These are phyloP conservation scores for Phaetusa simplex DNA, from an alignment of 2,113 vertebrate genomes.

Conservation along the genomic window DNA sequence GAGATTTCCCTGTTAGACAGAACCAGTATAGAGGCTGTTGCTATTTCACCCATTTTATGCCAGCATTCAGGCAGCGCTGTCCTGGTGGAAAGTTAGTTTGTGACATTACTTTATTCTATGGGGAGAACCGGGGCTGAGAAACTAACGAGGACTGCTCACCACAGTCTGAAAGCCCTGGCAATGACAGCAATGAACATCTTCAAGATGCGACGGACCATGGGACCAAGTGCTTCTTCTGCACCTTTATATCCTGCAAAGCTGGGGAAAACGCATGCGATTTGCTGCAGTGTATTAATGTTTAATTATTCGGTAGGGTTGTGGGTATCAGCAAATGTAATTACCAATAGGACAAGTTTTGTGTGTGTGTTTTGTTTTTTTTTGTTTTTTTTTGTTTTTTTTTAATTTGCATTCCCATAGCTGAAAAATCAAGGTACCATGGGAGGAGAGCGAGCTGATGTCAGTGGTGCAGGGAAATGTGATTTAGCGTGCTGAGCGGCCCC, in stretches of 20 bases:
- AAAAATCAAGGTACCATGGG: background rate
- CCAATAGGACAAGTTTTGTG: background rate
- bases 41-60: background rate
- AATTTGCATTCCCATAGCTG: background rate
- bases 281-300: background rate
- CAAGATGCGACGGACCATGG: rapidly evolving
- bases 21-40: background rate
- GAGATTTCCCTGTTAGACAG: background rate
- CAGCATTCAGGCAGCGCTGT: background rate
- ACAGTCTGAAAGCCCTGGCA: background rate
- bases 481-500: background rate
- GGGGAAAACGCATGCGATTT: background rate
- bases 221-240: background rate
- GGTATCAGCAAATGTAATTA: background rate
- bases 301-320: background rate
- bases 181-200: background rate
- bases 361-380: too few species aligned
- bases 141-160: rapidly evolving
- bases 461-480: background rate
- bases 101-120: background rate
- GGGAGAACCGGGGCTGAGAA: background rate
- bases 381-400: background rate
- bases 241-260: background rate
- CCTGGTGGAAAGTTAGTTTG: background rate
- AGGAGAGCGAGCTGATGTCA: rapidly evolving